phyloP scores from a whole-genome alignment of 2,888 invertebrate species.

The Acrobasis consociella region DNA sequence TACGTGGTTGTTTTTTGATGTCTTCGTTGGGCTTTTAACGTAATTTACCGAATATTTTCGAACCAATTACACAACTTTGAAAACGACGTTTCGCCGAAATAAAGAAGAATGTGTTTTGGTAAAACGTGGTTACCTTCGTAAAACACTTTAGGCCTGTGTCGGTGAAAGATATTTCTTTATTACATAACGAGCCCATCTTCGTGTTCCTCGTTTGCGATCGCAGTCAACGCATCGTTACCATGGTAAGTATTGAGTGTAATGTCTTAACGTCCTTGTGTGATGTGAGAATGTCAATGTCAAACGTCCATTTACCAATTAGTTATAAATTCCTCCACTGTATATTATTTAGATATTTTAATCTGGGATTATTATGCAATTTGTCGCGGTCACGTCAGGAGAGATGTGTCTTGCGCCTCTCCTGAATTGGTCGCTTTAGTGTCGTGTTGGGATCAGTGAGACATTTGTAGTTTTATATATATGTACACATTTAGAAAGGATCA shows the following conservation, averaged over 20 bases:
- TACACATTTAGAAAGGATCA: not conserved
- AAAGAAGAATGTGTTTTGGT: too few species aligned
- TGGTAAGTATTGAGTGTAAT: conserved; percentile 30
- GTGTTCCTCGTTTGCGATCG: conserved; percentile 7
- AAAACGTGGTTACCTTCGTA: too few species aligned
- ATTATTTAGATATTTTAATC: conserved; percentile 62
- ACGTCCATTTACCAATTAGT: conserved; percentile 74
- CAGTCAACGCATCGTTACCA: conserved; percentile 17
- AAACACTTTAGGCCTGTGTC: too few species aligned
- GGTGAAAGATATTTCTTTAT: too few species aligned
- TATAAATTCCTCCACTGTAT: conserved; percentile 77
- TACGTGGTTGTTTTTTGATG: too few species aligned
- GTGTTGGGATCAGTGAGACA: conserved; percentile 52
- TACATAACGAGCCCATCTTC: not conserved
- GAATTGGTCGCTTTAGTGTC: conserved; percentile 29
- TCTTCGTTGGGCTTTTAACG: too few species aligned
- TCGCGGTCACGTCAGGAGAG: conserved; percentile 33
- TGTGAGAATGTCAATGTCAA: conserved; percentile 56
- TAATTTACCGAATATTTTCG: too few species aligned
- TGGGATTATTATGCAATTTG: conserved; percentile 59
- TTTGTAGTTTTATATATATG: conserved; percentile 33
- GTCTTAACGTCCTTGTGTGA: conserved; percentile 38
- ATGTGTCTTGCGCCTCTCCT: conserved; percentile 21
- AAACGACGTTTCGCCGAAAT: too few species aligned
- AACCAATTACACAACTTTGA: too few species aligned